Evolutionary conservation across 2,113 vertebrate species (phyloP).

Genomic region (Psilopsiagon aymara): DNA sequence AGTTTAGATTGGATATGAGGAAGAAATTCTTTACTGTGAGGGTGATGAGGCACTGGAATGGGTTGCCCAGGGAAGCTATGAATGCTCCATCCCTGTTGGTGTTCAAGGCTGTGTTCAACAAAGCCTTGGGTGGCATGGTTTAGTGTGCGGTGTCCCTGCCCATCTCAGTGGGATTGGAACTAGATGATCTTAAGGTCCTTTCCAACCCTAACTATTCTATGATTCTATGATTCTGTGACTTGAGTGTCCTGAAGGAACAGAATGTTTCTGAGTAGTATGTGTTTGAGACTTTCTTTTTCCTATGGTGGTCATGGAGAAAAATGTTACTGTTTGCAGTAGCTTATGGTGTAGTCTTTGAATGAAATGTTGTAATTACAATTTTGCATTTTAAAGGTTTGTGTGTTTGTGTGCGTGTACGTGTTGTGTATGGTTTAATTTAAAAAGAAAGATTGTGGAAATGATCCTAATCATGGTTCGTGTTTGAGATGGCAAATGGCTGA

Average conservation of each 20-base stretch:
- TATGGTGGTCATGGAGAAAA: background rate
- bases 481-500: background rate
- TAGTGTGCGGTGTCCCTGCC: too few relatives aligned
- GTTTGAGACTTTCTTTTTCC: background rate
- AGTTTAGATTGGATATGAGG: too few relatives aligned
- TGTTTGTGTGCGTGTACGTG: background rate
- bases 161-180: too few relatives aligned
- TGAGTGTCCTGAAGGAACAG: background rate
- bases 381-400: background rate
- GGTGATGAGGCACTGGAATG: too few relatives aligned
- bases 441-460: background rate
- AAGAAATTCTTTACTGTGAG: too few relatives aligned
- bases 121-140: too few relatives aligned
- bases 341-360: background rate
- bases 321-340: background rate
- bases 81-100: too few relatives aligned
- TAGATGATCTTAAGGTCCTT: too few relatives aligned
- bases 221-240: background rate
- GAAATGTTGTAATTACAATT: background rate
- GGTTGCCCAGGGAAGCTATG: too few relatives aligned
- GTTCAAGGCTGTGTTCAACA: too few relatives aligned
- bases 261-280: background rate
- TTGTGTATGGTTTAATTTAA: background rate
- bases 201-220: too few relatives aligned
- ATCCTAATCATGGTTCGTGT: background rate